phyloP scores from a whole-genome alignment of 2,888 invertebrate species.

The Bruchidius siliquastri region DNA sequence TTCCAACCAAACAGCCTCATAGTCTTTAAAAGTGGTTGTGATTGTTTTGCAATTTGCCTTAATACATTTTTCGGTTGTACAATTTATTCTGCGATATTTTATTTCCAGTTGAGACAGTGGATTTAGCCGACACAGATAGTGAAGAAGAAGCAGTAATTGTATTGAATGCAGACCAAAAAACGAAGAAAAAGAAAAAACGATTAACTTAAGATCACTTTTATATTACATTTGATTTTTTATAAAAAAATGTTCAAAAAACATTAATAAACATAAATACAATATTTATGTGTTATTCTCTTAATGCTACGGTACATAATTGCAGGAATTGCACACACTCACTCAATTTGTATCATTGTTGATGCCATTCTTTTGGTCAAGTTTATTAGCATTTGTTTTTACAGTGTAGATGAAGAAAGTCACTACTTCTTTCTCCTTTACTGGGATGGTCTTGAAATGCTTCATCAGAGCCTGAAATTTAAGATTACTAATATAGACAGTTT shows the following conservation, averaged over 20 bases:
- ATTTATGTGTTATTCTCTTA: slow-evolving; percentile 11
- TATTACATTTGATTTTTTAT: slow-evolving; percentile 6
- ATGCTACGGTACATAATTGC: slow-evolving; percentile 2
- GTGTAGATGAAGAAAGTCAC: slow-evolving; percentile 93
- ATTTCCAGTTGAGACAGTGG: slow-evolving; percentile 16
- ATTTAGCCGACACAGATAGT: slow-evolving; percentile 33
- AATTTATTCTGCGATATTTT: too few species aligned
- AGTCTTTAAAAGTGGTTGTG: too few species aligned
- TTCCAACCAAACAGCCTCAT: too few species aligned
- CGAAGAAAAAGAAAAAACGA: slow-evolving; percentile 29
- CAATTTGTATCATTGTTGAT: slow-evolving; percentile 61
- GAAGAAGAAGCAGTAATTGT: slow-evolving; percentile 45
- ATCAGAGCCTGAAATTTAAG: slow-evolving; percentile 68
- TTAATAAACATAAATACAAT: slow-evolving; percentile 19
- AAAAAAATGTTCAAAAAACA: slow-evolving; percentile 20
- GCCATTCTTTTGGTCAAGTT: slow-evolving; percentile 78
- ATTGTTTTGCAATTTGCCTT: neutral
- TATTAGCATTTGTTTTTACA: slow-evolving; percentile 88
- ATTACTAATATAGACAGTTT: slow-evolving; percentile 1
- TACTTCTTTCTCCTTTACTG: slow-evolving; percentile 91
- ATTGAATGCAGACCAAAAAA: slow-evolving; percentile 34
- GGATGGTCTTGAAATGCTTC: slow-evolving; percentile 93
- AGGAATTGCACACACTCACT: slow-evolving; percentile 21
- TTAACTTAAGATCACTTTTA: slow-evolving; percentile 6
- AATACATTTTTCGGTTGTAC: too few species aligned